These are phyloP conservation scores for Falco cherrug DNA, from an alignment of 2,797 vertebrate species.

Conservation along the genomic window DNA sequence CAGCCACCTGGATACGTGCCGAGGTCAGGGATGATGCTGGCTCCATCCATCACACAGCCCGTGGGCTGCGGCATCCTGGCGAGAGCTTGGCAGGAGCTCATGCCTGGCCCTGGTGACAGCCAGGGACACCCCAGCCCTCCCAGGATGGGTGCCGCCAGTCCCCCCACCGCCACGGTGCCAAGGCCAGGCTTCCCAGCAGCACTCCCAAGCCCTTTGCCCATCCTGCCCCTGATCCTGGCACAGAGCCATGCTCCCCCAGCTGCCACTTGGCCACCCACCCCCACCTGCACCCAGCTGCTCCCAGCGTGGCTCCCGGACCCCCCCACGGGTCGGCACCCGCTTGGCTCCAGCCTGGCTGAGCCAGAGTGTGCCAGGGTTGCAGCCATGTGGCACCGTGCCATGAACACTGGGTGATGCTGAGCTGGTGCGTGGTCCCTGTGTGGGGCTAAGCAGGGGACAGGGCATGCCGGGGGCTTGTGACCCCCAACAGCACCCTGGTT, in stretches of 20 bases:
- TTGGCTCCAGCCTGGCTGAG: background rate
- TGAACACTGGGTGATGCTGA: fast-evolving
- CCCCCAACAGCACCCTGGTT: fast-evolving
- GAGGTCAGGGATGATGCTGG: background rate
- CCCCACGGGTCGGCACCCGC: background rate
- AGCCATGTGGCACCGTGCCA: fast-evolving
- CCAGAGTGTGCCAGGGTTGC: background rate
- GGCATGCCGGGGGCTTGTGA: background rate
- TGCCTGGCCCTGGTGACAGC: background rate
- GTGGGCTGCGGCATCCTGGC: fast-evolving
- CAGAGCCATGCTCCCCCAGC: background rate
- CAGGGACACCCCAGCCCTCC: background rate
- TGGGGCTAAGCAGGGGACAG: background rate
- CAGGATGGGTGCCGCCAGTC: fast-evolving
- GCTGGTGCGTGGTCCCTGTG: no score
- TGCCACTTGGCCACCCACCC: fast-evolving
- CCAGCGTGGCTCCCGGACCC: fast-evolving
- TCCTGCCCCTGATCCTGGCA: constrained; percentile 30
- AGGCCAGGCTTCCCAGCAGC: background rate
- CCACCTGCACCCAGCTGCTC: background rate
- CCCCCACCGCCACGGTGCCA: fast-evolving
- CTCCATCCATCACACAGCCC: fast-evolving
- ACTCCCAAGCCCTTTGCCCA: background rate
- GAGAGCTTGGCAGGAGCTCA: background rate
- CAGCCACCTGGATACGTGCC: fast-evolving